Evolutionary conservation across 2,888 invertebrate genomes (phyloP).

Genomic region (Aporophyla lueneburgensis): DNA sequence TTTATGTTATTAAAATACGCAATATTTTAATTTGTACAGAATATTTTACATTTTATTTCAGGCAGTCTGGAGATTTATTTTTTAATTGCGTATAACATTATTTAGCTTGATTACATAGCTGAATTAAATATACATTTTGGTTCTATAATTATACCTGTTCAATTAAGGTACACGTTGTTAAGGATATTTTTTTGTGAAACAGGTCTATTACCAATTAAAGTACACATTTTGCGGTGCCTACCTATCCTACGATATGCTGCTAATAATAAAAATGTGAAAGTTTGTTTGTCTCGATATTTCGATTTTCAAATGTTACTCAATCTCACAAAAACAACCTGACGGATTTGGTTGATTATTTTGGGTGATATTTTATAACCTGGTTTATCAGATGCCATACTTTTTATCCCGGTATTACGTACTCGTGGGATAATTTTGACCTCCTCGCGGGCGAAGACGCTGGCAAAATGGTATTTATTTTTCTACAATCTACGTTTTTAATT

Average conservation of each 20-base stretch:
- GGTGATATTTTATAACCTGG: too few relatives aligned
- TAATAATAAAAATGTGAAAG: too few relatives aligned
- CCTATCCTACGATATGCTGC: too few relatives aligned
- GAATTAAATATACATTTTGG: constrained; percentile 8
- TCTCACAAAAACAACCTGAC: too few relatives aligned
- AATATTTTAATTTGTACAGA: constrained; percentile 9
- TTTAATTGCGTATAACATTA: constrained; percentile 24
- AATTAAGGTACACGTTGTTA: background rate
- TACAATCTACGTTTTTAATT: background rate
- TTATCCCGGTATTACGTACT: too few relatives aligned
- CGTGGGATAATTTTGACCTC: too few relatives aligned
- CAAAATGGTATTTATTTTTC: background rate
- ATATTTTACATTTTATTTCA: constrained; percentile 2
- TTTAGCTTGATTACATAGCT: constrained; percentile 14
- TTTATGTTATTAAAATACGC: background rate
- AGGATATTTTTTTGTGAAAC: background rate
- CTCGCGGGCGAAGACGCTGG: too few relatives aligned
- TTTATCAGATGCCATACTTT: too few relatives aligned
- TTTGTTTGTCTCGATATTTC: too few relatives aligned
- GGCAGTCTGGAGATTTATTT: background rate
- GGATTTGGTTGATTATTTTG: too few relatives aligned
- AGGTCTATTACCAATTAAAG: background rate
- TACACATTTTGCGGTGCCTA: background rate
- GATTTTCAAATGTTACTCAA: too few relatives aligned
- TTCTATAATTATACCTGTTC: constrained; percentile 14